Evolutionary conservation across 2,888 invertebrate species (phyloP), one percentile per base, ranked within the genome.

Genomic region (Amphiduros pacificus): DNA sequence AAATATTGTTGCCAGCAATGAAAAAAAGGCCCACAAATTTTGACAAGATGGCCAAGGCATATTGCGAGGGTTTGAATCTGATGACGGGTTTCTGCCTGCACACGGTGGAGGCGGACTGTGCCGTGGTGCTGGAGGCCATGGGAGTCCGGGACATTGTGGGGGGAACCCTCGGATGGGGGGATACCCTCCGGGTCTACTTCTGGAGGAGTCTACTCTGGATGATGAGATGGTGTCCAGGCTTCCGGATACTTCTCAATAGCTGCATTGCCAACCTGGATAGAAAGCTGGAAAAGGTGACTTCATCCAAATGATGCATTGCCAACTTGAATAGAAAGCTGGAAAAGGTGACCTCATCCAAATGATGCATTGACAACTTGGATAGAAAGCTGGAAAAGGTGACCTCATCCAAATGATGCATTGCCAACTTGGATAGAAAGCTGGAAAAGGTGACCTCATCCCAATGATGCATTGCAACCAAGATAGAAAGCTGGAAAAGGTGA

Each of bases 1-100:
- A 72, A 24, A 54, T 76, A 49, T 28, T 77, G 1, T 44, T 72
- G 24, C 74, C 73, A 26, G 67, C 73, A 11, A 50, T 77, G 22
- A 24, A 50, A 17, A 59, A 72, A 11, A 76, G 76, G 1, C 73
- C 75, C n/a, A 27, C 59, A 22, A 56, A 74, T 4, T 79, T 75
- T 64, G 48, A 68, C 22, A 55, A 56, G 26, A 77, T 79, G 76
- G 71, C 74, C 3, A 64, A 73, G 29, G 76, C 77, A 17, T 72
- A 77, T 56, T 66, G 70, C 4, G 66, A 72, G 49, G 77, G 77
- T 1, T n/a, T 66, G 4, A 74, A 72, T 49, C n/a, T n/a, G 2
- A 14, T 52, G 17, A 1, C 40, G 2, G 17, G 29, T 9, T 51
- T 66, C 5, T 31, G 60, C 1, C 28, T 59, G 5, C 3, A n/a